Evolutionary conservation across 2,888 invertebrate genomes (phyloP).

Genomic region (Agonopterix arenella): DNA sequence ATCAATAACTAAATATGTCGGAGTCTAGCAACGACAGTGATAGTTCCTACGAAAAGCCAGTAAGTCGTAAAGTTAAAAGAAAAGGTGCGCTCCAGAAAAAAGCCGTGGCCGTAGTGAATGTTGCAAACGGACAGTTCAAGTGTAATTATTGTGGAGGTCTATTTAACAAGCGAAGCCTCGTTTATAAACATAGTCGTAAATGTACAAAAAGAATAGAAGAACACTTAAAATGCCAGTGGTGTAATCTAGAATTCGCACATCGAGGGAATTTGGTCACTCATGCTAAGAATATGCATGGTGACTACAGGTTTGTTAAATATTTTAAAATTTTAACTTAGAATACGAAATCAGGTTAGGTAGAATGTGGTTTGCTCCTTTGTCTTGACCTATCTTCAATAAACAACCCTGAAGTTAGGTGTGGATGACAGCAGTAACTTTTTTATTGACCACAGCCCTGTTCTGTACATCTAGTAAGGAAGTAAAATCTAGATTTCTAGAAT

Average conservation of each 20-base stretch:
- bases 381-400: background rate
- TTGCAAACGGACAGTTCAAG: no score
- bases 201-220: background rate
- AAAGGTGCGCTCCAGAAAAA: no score
- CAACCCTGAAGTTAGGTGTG: background rate
- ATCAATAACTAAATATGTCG: no score
- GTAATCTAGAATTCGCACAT: constrained; percentile 25
- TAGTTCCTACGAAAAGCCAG: no score
- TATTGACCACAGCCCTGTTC: background rate
- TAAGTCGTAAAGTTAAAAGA: no score
- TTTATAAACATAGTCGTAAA: no score
- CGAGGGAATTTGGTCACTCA: constrained; percentile 26
- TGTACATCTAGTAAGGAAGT: background rate
- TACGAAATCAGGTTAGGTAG: background rate
- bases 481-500: background rate
- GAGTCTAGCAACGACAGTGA: no score
- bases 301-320: constrained; percentile 15
- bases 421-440: background rate
- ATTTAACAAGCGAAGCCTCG: no score
- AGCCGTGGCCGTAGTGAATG: no score
- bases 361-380: background rate
- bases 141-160: no score
- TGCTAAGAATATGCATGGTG: constrained; percentile 21
- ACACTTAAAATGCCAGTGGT: constrained; percentile 22
- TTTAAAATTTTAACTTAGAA: background rate